Conservation (phyloP, 2,888 invertebrate genomes). For the Yponomeuta plumbellus region DNA sequence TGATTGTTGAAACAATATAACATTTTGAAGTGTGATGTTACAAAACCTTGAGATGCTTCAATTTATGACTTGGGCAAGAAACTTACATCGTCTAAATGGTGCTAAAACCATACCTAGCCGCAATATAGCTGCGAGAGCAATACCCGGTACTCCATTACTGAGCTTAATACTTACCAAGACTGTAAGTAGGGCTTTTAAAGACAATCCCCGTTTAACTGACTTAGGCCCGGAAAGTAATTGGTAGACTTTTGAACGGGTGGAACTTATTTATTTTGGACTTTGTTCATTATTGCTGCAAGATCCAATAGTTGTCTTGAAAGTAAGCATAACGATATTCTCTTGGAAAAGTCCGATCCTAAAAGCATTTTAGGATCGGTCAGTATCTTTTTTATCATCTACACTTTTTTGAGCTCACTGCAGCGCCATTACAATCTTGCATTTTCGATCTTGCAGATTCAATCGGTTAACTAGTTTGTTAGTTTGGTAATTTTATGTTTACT, state of each 20-base stretch:
- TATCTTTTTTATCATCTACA: too few species aligned
- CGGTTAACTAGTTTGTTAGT: too few species aligned
- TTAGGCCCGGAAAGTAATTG: not conserved
- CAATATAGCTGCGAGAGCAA: not conserved
- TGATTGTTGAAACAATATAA: too few species aligned
- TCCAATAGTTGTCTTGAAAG: not conserved
- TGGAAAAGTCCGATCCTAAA: too few species aligned
- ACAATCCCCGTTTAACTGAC: constrained; percentile 1
- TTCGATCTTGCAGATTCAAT: too few species aligned
- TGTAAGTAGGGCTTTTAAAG: constrained; percentile 2
- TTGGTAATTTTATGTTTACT: too few species aligned
- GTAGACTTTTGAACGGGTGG: not conserved
- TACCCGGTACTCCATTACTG: constrained; percentile 1
- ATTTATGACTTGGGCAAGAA: not conserved
- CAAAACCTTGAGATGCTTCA: not conserved
- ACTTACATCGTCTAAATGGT: not conserved
- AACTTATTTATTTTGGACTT: not conserved
- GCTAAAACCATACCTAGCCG: not conserved
- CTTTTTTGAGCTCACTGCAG: too few species aligned
- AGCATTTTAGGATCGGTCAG: too few species aligned
- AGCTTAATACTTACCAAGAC: constrained; percentile 4
- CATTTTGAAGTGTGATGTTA: too few species aligned
- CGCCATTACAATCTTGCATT: too few species aligned
- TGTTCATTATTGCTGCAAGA: not conserved
- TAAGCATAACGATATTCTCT: not conserved